Base-by-base conservation (phyloP, 2,888 invertebrate species). In the Pachliopta kotzebuea region DNA sequence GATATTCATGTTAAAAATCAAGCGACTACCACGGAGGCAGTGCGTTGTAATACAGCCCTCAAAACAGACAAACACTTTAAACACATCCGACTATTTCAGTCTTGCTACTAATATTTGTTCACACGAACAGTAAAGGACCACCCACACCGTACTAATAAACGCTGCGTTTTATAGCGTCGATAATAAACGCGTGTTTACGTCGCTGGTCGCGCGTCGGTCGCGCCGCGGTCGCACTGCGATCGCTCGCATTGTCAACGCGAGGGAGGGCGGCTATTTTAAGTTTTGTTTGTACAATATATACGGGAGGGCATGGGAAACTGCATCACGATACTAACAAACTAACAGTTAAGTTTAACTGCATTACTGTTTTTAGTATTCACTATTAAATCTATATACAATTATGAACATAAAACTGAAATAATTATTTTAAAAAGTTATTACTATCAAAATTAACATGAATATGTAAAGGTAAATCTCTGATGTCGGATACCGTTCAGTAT, bases 151-250 rank as follows among this genome's bases (percentile, higher is more conserved):
- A 76, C 78, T 73, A 80, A 84, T 86, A 87, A 88, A 86, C 83
- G 85, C 81, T 42, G 72, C 82, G 84, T 84, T 86, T 88, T 88
- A 90, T 84, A 81, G 80, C 74, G 73, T 73, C 79, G 82, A 83
- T 88, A 88, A 88, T 89, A 89, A 87, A 86, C 78, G 79, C 76
- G 67, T 85, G 86, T 86, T 85, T 88, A 86, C 85, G 80, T 65
- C 77, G 72, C 77, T 71, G 79, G 80, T 78, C 72, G 76, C 74
- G 70, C 74, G n/a, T n/a, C n/a, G n/a, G n/a, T n/a, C n/a, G n/a
- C n/a, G n/a, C n/a, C n/a, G n/a, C n/a, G n/a, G n/a, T n/a, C n/a
- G n/a, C n/a, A n/a, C n/a, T n/a, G 73, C 70, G 52, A 53, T 53
- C 72, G 70, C 74, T 74, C 76, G 67, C 71, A 68, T 78, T 82